phyloP scores from a whole-genome alignment of 2,797 vertebrate genomes.

The Myotis pilosus region DNA sequence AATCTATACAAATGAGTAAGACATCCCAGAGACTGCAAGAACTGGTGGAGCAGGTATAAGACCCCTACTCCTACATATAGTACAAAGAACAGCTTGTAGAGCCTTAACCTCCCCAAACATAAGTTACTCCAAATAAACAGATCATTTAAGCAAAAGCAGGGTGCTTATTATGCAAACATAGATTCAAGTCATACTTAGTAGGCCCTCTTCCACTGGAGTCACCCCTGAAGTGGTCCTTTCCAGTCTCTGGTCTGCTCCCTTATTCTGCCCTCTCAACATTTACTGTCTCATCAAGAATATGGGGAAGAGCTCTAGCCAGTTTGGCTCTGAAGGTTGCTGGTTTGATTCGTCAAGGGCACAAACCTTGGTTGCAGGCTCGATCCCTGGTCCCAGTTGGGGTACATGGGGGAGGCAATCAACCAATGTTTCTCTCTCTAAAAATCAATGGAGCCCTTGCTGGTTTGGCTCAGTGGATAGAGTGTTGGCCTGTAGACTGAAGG shows the following conservation, averaged over 20 bases:
- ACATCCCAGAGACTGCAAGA: not conserved
- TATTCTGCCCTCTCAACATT: not conserved
- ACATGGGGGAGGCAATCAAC: not conserved
- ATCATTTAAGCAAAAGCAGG: not conserved
- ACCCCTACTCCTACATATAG: not conserved
- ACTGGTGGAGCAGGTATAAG: not conserved
- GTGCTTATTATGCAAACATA: not conserved
- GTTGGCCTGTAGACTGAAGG: not conserved
- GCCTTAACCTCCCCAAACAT: not conserved
- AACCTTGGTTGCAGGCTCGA: not conserved
- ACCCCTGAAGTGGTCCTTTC: not conserved
- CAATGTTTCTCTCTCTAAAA: too few species aligned
- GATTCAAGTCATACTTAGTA: not conserved
- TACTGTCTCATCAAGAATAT: not conserved
- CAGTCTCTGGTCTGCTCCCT: not conserved
- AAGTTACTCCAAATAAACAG: slow-evolving; percentile 11
- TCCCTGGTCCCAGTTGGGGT: too few species aligned
- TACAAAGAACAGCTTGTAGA: not conserved
- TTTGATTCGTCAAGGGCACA: not conserved
- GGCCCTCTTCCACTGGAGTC: not conserved
- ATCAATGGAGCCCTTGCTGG: too few species aligned
- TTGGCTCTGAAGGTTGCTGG: not conserved
- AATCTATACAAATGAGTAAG: not conserved
- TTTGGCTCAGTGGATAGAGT: not conserved
- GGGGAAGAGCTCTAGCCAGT: not conserved